Evolutionary conservation across 2,797 vertebrate species (phyloP).

Genomic region (Platyrinchus mystaceus): DNA sequence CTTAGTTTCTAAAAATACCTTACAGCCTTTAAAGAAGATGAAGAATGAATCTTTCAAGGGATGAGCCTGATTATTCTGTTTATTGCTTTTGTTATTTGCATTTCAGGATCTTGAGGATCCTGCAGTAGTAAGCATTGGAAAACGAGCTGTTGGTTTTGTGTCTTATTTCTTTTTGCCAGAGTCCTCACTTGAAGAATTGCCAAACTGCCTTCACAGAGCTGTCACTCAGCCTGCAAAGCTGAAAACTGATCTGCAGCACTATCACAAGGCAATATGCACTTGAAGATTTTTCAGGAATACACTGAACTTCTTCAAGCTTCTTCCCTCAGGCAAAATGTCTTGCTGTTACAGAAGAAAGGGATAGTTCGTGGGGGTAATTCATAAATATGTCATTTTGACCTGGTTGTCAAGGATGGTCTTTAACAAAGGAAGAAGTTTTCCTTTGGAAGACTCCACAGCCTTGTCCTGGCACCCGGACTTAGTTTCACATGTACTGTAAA

Average conservation of each 20-base stretch:
- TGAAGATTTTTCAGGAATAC: conserved; percentile 8
- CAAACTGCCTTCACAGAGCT: neutral
- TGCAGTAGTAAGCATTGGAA: neutral
- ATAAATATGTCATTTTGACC: neutral
- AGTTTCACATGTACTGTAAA: neutral
- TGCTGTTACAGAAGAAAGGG: neutral
- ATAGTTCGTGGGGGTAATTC: neutral
- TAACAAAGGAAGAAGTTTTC: neutral
- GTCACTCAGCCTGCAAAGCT: neutral
- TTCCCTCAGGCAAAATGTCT: neutral
- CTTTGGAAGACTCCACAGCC: neutral
- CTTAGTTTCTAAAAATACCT: conserved; percentile 13
- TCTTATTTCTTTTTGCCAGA: neutral
- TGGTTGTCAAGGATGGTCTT: neutral
- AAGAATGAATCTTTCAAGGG: conserved; percentile 21
- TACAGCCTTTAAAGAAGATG: neutral
- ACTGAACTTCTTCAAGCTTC: neutral
- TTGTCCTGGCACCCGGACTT: neutral
- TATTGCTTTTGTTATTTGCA: conserved; percentile 15
- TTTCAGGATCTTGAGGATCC: neutral
- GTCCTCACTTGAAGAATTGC: neutral
- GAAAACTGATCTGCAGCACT: neutral
- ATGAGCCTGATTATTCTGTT: neutral
- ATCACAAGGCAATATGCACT: neutral
- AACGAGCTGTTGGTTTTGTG: neutral